Evolutionary conservation across 1,140 invertebrate genomes (phyloP).

Genomic region (Drosophila persimilis): DNA sequence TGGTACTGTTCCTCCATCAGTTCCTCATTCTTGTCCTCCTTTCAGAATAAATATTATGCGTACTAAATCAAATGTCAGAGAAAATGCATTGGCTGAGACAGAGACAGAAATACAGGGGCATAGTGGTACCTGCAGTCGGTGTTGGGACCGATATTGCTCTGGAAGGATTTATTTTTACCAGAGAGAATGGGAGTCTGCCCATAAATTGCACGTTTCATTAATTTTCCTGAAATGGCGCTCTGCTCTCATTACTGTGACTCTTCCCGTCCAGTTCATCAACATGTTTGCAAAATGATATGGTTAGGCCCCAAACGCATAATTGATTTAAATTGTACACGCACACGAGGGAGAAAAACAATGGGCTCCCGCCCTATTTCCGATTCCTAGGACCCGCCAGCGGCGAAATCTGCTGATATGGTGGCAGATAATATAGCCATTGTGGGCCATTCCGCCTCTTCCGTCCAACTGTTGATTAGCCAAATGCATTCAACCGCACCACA

Average conservation of each 20-base stretch:
- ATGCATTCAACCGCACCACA: slow-evolving; percentile 33
- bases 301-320: slow-evolving; percentile 59
- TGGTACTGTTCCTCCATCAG: too few relatives aligned
- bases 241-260: slow-evolving; percentile 28
- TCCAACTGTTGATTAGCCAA: slow-evolving; percentile 56
- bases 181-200: not conserved
- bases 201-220: slow-evolving; percentile 43
- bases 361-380: slow-evolving; percentile 13
- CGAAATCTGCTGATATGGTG: slow-evolving; percentile 40
- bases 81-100: slow-evolving; percentile 34
- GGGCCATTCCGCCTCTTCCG: not conserved
- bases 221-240: slow-evolving; percentile 1
- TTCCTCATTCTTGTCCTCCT: too few relatives aligned
- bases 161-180: not conserved
- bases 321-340: slow-evolving; percentile 67
- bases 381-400: slow-evolving; percentile 33
- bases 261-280: not conserved
- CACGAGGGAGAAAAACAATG: slow-evolving; percentile 23
- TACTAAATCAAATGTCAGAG: slow-evolving; percentile 4
- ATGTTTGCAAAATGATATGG: slow-evolving; percentile 30
- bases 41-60: slow-evolving; percentile 9
- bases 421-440: slow-evolving; percentile 65
- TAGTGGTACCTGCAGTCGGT: not conserved
- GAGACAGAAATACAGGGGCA: not conserved
- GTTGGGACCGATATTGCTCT: too few relatives aligned